These are phyloP conservation scores for Chrysocyon brachyurus DNA, from an alignment of 2,797 vertebrate genomes.

Conservation along the genomic window DNA sequence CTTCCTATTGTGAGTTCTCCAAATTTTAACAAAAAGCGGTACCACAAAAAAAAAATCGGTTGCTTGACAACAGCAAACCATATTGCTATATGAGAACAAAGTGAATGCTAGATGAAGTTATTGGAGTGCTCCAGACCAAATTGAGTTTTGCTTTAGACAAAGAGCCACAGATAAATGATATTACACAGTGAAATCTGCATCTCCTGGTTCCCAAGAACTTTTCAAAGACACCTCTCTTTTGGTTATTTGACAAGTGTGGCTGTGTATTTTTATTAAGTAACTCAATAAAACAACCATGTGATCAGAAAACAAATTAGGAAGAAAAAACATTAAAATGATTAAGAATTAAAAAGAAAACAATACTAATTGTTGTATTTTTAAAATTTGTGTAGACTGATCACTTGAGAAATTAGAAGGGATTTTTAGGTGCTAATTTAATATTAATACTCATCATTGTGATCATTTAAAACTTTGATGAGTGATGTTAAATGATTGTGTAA, in stretches of 20 bases:
- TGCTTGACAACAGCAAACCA: background rate
- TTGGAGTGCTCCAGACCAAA: background rate
- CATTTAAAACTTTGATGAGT: slow-evolving; percentile 72
- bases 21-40: slow-evolving; percentile 49
- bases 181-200: background rate
- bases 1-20: background rate
- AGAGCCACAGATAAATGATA: background rate
- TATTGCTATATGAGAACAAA: background rate
- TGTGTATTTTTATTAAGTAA: slow-evolving; percentile 47
- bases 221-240: slow-evolving; percentile 54
- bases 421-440: slow-evolving; percentile 66
- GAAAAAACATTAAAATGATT: slow-evolving; percentile 78
- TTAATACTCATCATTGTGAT: slow-evolving; percentile 72
- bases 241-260: background rate
- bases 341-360: slow-evolving; percentile 81
- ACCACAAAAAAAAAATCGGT: background rate
- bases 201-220: slow-evolving; percentile 13
- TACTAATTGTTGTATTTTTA: slow-evolving; percentile 56
- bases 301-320: slow-evolving; percentile 74
- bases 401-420: slow-evolving; percentile 71
- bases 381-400: slow-evolving; percentile 63
- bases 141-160: slow-evolving; percentile 47
- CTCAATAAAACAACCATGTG: slow-evolving; percentile 64
- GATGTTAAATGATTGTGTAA: slow-evolving; percentile 77
- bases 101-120: background rate